A percentile compares a stretch with the other conserved stretches of the same genome.
Conservation (phyloP, 1,140 invertebrate species). For the Tribolium madens region DNA sequence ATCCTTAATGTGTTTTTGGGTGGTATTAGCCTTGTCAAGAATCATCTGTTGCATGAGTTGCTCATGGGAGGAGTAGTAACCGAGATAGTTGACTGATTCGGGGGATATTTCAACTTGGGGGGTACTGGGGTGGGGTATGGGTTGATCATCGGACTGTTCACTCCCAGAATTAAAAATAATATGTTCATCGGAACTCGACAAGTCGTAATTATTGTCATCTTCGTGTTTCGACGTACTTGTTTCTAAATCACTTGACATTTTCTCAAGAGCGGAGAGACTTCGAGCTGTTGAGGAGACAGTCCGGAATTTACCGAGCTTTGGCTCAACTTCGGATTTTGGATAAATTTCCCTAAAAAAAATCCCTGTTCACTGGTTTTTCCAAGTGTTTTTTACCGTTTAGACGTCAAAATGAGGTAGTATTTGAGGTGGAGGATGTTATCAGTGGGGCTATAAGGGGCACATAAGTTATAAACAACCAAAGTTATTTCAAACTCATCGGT, state of each 20-base stretch:
- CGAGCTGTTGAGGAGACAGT: slow-evolving; percentile 68
- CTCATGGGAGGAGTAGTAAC: slow-evolving; percentile 82
- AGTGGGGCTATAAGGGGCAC: slow-evolving; percentile 64
- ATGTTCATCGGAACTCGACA: slow-evolving; percentile 49
- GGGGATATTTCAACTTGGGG: slow-evolving; percentile 67
- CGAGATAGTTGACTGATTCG: slow-evolving; percentile 80
- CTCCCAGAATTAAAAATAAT: slow-evolving; percentile 41
- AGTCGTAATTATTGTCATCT: slow-evolving; percentile 12
- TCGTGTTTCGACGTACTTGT: slow-evolving; percentile 39
- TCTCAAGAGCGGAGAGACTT: slow-evolving; percentile 46
- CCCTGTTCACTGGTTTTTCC: too few species aligned
- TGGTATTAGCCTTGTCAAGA: slow-evolving; percentile 71
- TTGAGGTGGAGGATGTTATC: slow-evolving; percentile 73
- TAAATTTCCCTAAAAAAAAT: slow-evolving; percentile 74
- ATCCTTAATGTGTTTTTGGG: slow-evolving; percentile 72
- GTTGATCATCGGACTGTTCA: slow-evolving; percentile 42
- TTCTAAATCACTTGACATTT: slow-evolving; percentile 48
- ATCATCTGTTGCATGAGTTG: slow-evolving; percentile 79
- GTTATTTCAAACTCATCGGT: slow-evolving; percentile 79
- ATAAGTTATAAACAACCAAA: slow-evolving; percentile 74
- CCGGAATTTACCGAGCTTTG: slow-evolving; percentile 74
- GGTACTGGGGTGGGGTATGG: slow-evolving; percentile 34
- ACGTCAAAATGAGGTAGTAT: slow-evolving; percentile 81
- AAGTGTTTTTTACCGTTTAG: slow-evolving; percentile 67
- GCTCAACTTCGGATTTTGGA: slow-evolving; percentile 76